Conservation (phyloP, 2,797 vertebrate genomes). For the Phrynocephalus vlangalii region DNA sequence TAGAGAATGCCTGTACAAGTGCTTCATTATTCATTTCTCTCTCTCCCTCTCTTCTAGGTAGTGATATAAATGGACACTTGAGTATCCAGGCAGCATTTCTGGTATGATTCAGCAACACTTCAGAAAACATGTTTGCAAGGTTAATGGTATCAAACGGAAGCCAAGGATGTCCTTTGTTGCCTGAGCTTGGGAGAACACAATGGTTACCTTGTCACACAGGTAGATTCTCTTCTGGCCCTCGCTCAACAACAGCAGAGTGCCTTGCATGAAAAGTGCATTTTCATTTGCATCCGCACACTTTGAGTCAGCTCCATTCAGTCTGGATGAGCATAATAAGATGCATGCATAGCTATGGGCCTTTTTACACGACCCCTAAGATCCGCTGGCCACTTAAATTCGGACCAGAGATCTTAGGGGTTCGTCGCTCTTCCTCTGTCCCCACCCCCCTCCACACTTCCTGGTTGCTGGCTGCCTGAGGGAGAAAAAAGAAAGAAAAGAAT, state of each 20-base stretch:
- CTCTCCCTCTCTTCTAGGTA: neutral
- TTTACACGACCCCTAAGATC: too few species aligned
- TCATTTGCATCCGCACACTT: neutral
- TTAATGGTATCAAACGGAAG: neutral
- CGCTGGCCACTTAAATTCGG: too few species aligned
- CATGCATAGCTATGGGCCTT: too few species aligned
- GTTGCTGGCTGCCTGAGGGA: too few species aligned
- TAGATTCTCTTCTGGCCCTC: neutral
- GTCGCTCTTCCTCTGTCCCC: too few species aligned
- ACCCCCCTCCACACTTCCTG: too few species aligned
- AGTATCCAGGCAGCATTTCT: neutral
- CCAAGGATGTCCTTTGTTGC: neutral
- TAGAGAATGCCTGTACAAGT: too few species aligned
- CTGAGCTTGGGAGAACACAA: neutral
- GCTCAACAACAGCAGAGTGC: neutral
- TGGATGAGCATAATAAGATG: neutral
- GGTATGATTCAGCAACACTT: constrained; percentile 11
- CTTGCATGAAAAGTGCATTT: neutral
- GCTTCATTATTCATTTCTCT: too few species aligned
- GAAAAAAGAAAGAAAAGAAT: too few species aligned
- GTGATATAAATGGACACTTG: neutral
- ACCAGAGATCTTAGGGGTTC: too few species aligned
- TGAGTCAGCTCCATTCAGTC: neutral
- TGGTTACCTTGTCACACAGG: neutral
- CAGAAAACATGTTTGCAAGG: neutral